Base-by-base conservation (phyloP, 2,113 vertebrate genomes). In the Morone chrysops region DNA sequence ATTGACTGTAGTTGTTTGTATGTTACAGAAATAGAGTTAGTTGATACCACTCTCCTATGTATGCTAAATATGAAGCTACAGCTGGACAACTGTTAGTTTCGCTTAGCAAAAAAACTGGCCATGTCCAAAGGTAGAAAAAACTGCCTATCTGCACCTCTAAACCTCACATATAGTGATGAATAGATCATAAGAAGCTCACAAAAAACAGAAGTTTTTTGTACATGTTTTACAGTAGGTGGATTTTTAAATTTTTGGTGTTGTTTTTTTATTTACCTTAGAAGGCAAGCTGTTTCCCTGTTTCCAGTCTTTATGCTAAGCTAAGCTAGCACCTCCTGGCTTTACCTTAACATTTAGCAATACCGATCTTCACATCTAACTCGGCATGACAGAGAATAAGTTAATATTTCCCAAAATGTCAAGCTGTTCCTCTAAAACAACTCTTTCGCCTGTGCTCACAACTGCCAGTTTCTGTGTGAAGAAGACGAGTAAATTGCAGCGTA, bases 401-500 rank as follows among this genome's bases (percentile, higher is more conserved):
- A 7, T 31, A 47, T 60, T 41, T 45, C 16, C 50, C 54, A 22
- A 70, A 54, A 38, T 50, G 54, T 48, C n/a, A 22, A 53, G 40
- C 36, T 59, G 16, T 25, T 67, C 17, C 68, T 72, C 61, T 43
- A 25, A 14, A 61, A 40, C 10, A 63, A 36, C 31, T 6, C 2
- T 83, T 82, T 50, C 40, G 17, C 61, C 62, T 18, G 16, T 20
- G 6, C 48, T 83, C 51, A 47, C 59, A 25, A 51, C 65, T 83
- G 54, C 76, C 74, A 63, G 6, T 81, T 63, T 50, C 56, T 83
- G 43, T 31, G 57, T 70, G 56, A 85, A 40, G 65, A 79, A 22
- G 60, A 76, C 6, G 50, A 69, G 59, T 61, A 70, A 84, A 85
- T 78, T 85, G 87, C 85, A 80, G 87, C 20, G 70, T 78, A 66